These are phyloP conservation scores for Suncus etruscus DNA, from an alignment of 2,113 vertebrate genomes.

Conservation along the genomic window DNA sequence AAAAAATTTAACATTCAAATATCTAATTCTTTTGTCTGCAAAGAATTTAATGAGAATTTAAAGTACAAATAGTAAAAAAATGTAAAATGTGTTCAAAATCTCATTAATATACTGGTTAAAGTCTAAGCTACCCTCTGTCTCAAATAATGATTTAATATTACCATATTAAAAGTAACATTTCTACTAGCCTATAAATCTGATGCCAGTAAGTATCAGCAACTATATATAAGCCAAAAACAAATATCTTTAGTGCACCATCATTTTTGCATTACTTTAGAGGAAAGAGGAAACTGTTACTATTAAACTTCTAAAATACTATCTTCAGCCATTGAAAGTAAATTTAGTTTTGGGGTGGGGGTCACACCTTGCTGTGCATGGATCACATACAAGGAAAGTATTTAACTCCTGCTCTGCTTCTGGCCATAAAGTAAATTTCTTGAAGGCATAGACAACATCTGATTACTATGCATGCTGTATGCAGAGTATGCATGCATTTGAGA, in stretches of 20 bases:
- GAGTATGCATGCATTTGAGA: background rate
- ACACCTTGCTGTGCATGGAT: too few species aligned
- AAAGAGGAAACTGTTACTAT: too few species aligned
- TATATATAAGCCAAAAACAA: background rate
- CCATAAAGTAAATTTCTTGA: background rate
- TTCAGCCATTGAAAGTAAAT: background rate
- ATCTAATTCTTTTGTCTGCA: background rate
- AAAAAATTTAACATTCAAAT: conserved; percentile 2
- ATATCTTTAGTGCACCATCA: background rate
- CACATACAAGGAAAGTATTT: too few species aligned
- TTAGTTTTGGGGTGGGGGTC: background rate
- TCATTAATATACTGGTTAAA: conserved; percentile 6
- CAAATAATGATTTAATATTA: conserved; percentile 5
- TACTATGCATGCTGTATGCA: background rate
- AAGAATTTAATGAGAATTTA: background rate
- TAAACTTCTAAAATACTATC: background rate
- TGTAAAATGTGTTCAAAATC: background rate
- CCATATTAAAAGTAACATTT: background rate
- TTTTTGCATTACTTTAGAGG: background rate
- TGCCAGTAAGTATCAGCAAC: background rate
- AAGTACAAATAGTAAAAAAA: conserved; percentile 49
- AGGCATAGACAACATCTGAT: background rate
- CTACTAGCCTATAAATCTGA: conserved; percentile 27
- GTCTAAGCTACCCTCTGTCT: background rate
- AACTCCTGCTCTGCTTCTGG: too few species aligned